These are phyloP conservation scores for Cantharis lateralis DNA, from an alignment of 2,888 invertebrate species.

Conservation along the genomic window DNA sequence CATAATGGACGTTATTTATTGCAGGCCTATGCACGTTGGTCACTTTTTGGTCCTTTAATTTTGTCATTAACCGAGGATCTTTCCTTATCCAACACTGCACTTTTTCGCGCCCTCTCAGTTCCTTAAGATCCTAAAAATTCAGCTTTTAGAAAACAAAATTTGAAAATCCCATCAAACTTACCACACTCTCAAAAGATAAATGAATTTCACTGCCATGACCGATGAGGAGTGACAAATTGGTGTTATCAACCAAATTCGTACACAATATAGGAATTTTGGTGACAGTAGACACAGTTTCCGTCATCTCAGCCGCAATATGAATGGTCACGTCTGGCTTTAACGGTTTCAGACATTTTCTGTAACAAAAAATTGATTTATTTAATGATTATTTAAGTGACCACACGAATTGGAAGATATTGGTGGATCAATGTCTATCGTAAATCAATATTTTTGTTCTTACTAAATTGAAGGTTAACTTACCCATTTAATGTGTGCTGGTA, in stretches of 20 bases:
- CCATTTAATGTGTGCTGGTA: slow-evolving; percentile 80
- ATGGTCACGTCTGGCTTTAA: slow-evolving; percentile 67
- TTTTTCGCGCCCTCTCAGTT: slow-evolving; percentile 49
- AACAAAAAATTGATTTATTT: slow-evolving; percentile 29
- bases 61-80: slow-evolving; percentile 41
- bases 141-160: neutral
- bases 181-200: slow-evolving; percentile 15
- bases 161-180: neutral
- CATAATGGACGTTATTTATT: slow-evolving; percentile 58
- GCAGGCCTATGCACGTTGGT: slow-evolving; percentile 55
- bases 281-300: slow-evolving; percentile 53
- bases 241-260: slow-evolving; percentile 49
- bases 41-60: slow-evolving; percentile 42
- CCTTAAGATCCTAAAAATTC: slow-evolving; percentile 30
- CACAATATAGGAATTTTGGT: slow-evolving; percentile 62
- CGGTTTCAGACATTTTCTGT: slow-evolving; percentile 61
- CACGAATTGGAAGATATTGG: too few relatives aligned
- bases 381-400: neutral
- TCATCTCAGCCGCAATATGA: slow-evolving; percentile 63
- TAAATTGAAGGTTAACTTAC: slow-evolving; percentile 52
- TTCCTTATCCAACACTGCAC: slow-evolving; percentile 57
- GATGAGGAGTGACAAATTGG: slow-evolving; percentile 57
- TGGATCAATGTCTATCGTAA: too few relatives aligned
- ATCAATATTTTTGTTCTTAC: too few relatives aligned
- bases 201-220: slow-evolving; percentile 60